Evolutionary conservation across 2,797 vertebrate species (phyloP).

Genomic region (Notolepis coatsorum): DNA sequence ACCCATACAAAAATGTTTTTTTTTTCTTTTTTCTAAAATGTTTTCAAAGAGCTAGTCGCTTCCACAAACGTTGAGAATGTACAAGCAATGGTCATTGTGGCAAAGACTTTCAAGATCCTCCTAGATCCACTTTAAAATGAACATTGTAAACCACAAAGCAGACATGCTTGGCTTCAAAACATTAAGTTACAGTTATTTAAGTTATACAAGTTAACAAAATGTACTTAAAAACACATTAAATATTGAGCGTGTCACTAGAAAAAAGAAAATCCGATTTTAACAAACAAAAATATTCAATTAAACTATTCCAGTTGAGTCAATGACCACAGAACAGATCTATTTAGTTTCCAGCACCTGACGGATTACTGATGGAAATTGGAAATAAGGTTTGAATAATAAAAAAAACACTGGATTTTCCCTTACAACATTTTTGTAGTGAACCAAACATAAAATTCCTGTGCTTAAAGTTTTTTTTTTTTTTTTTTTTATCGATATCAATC

Average conservation of each 20-base stretch:
- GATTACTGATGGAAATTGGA: constrained; percentile 41
- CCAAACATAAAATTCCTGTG: constrained; percentile 62
- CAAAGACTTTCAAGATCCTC: constrained; percentile 53
- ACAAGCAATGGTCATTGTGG: constrained; percentile 70
- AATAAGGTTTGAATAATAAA: constrained; percentile 29
- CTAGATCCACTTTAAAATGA: constrained; percentile 50
- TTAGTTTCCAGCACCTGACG: not conserved
- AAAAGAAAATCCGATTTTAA: constrained; percentile 51
- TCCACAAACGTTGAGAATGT: constrained; percentile 71
- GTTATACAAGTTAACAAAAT: constrained; percentile 77
- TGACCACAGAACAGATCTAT: constrained; percentile 34
- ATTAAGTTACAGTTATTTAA: constrained; percentile 74
- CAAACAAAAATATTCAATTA: constrained; percentile 45
- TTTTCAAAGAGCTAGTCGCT: constrained; percentile 61
- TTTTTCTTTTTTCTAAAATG: constrained; percentile 41
- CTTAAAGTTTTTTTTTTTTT: constrained; percentile 66
- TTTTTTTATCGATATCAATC: constrained; percentile 67
- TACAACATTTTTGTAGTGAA: constrained; percentile 50
- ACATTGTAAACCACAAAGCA: constrained; percentile 73
- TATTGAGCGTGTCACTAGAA: constrained; percentile 75
- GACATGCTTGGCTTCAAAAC: constrained; percentile 79
- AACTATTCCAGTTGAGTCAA: constrained; percentile 68
- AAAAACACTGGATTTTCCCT: constrained; percentile 43
- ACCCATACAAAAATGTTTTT: constrained; percentile 45
- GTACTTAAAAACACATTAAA: constrained; percentile 80